Conservation (phyloP, 2,113 vertebrate genomes). For the Gadus macrocephalus region DNA sequence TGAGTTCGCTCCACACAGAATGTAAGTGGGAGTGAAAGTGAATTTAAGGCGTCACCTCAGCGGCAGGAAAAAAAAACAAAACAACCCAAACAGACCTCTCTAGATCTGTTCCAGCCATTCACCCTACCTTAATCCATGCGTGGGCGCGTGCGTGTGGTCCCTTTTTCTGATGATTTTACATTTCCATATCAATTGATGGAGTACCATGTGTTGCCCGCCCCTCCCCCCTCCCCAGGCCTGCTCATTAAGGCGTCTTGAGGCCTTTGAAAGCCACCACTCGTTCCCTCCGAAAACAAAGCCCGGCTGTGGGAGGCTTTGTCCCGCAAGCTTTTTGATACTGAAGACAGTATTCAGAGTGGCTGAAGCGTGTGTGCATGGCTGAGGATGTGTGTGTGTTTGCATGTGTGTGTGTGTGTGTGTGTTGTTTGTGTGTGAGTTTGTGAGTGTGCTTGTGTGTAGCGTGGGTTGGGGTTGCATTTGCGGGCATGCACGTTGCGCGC, state of each 20-base stretch:
- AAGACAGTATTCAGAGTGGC: slow-evolving; percentile 29
- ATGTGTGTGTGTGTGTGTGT: background rate
- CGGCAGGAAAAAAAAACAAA: no score
- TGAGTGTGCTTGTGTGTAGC: background rate
- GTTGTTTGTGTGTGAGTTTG: background rate
- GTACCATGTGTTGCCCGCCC: slow-evolving; percentile 52
- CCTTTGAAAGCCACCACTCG: slow-evolving; percentile 53
- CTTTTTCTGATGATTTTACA: slow-evolving; percentile 46
- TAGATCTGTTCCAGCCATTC: slow-evolving; percentile 34
- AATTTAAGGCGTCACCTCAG: slow-evolving; percentile 53
- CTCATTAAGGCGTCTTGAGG: slow-evolving; percentile 61
- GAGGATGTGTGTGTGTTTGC: slow-evolving; percentile 3
- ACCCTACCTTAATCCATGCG: slow-evolving; percentile 49
- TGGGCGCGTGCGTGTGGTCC: slow-evolving; percentile 58
- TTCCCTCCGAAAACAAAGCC: slow-evolving; percentile 41
- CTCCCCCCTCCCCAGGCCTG: slow-evolving; percentile 21
- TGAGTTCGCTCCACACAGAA: slow-evolving; percentile 33
- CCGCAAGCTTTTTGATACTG: slow-evolving; percentile 40
- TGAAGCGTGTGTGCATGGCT: slow-evolving; percentile 10
- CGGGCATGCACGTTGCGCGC: no score
- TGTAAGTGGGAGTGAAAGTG: slow-evolving; percentile 53
- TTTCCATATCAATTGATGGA: slow-evolving; percentile 67
- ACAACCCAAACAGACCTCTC: slow-evolving; percentile 1
- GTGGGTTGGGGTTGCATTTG: no score
- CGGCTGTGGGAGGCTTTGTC: slow-evolving; percentile 59